A percentile compares a stretch with the other conserved stretches of the same genome.
phyloP scores from a whole-genome alignment of 1,140 invertebrate species.

The Tetragnatha versicolor region DNA sequence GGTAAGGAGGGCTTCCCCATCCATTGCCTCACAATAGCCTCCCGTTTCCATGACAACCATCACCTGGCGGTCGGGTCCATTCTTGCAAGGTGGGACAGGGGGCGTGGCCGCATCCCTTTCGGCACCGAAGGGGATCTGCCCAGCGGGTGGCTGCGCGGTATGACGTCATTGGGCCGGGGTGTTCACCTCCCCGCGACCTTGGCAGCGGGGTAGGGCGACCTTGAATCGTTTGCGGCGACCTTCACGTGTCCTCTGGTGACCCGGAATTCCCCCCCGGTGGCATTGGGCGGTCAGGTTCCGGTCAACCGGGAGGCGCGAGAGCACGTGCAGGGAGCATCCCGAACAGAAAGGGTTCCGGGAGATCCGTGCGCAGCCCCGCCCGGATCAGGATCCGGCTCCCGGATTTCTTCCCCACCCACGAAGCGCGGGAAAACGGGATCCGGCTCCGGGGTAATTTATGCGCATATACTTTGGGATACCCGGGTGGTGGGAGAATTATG shows the following conservation, averaged over 20 bases:
- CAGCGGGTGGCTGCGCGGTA: constrained; percentile 20
- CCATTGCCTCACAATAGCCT: background rate
- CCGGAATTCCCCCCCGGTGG: constrained; percentile 17
- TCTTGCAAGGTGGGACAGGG: background rate
- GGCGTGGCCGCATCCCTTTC: background rate
- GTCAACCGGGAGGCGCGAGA: too few relatives aligned
- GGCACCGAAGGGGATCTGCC: background rate
- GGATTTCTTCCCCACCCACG: too few relatives aligned
- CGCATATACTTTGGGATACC: too few relatives aligned
- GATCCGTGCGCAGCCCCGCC: too few relatives aligned
- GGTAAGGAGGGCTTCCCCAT: background rate
- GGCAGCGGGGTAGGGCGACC: constrained; percentile 27
- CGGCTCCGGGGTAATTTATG: too few relatives aligned
- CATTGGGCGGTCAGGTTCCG: constrained; percentile 33
- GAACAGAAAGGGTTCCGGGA: too few relatives aligned
- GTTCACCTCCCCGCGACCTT: constrained; percentile 23
- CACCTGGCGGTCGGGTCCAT: background rate
- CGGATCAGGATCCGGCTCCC: too few relatives aligned
- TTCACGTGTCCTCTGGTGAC: constrained; percentile 36
- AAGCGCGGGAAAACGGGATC: too few relatives aligned
- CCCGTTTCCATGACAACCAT: background rate
- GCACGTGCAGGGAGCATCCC: too few relatives aligned
- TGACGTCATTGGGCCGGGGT: constrained; percentile 35
- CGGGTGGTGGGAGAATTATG: too few relatives aligned
- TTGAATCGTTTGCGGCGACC: constrained; percentile 17